phyloP scores from a whole-genome alignment of 2,797 vertebrate species.

The Mus caroli region DNA sequence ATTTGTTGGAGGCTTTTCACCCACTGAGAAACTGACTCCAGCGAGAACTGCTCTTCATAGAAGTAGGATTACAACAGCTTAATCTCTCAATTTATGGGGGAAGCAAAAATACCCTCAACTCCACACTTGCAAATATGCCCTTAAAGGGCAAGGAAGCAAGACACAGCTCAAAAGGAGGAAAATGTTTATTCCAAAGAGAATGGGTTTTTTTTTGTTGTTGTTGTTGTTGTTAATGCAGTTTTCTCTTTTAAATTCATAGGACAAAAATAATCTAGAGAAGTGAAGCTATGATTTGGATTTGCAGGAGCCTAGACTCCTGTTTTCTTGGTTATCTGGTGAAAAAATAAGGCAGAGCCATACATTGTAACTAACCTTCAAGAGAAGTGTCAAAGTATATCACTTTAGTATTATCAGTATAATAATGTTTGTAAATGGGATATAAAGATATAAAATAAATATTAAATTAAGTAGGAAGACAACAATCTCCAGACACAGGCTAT shows the following conservation, averaged over 20 bases:
- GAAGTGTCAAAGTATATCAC: neutral
- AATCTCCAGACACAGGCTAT: neutral
- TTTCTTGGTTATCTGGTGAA: neutral
- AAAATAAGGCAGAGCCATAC: neutral
- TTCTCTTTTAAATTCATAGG: neutral
- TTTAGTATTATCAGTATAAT: neutral
- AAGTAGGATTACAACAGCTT: constrained; percentile 1
- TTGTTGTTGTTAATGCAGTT: neutral
- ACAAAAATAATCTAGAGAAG: neutral
- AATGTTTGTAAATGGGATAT: neutral
- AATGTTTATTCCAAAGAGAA: neutral
- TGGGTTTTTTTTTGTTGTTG: neutral
- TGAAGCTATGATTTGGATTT: neutral
- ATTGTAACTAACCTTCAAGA: neutral
- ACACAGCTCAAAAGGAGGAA: neutral
- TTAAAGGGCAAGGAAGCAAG: neutral
- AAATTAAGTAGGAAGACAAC: neutral
- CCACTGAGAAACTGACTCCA: neutral
- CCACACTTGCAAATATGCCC: neutral
- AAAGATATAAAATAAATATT: neutral
- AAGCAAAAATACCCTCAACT: constrained; percentile 12
- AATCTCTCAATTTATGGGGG: constrained; percentile 18
- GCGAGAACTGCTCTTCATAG: neutral
- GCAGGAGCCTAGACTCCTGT: neutral
- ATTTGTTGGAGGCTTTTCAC: constrained; percentile 30